These are phyloP conservation scores for Synaphobranchus kaupii DNA, from an alignment of 2,797 vertebrate species.

Conservation along the genomic window DNA sequence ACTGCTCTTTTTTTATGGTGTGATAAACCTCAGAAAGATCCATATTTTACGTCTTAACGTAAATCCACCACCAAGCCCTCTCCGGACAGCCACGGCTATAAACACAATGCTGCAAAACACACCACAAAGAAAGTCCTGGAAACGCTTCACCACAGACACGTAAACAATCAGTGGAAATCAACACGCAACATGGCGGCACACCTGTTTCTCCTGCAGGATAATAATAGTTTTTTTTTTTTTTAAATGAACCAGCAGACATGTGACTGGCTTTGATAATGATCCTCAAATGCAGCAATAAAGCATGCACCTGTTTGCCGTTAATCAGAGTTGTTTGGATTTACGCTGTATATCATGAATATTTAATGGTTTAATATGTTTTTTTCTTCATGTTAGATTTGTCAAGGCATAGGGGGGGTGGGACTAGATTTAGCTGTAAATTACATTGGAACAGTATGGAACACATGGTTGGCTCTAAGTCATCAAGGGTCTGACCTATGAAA, in stretches of 20 bases:
- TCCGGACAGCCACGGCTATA: not conserved
- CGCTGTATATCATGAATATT: not conserved
- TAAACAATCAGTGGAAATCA: not conserved
- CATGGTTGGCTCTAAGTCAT: no score
- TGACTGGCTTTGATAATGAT: not conserved
- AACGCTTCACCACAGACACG: not conserved
- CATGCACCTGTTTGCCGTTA: not conserved
- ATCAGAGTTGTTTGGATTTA: not conserved
- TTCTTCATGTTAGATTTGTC: not conserved
- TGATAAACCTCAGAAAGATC: not conserved
- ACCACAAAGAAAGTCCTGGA: not conserved
- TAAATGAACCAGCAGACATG: not conserved
- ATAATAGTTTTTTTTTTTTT: no score
- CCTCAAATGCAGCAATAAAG: not conserved
- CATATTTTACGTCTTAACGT: not conserved
- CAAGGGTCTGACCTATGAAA: no score
- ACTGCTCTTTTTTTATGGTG: not conserved
- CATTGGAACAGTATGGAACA: no score
- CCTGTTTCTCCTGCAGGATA: not conserved
- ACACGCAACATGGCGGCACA: not conserved
- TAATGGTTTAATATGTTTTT: not conserved
- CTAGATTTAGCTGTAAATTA: no score
- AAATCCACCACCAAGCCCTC: not conserved
- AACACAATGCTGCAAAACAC: not conserved
- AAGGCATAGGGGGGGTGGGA: no score